Base-by-base conservation (phyloP, 1,140 invertebrate species). In the Oncopodura yosiiana region DNA sequence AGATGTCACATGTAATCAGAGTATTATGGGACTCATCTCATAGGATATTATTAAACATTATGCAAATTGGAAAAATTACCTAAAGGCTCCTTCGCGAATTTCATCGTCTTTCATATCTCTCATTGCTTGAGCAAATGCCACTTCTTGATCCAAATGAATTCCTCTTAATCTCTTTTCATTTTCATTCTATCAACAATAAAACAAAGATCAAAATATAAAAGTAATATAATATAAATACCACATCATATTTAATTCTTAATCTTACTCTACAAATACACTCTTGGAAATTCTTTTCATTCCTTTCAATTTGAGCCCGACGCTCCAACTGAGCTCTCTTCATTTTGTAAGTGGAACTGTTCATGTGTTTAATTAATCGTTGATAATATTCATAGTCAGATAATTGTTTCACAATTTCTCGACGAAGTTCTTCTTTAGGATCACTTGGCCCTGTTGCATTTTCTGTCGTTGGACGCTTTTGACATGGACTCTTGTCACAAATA, bases 191-290 rank as follows among this genome's bases (percentile, higher is more conserved):
- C n/a, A 41, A 53, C n/a, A 49, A 49, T 9, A 18, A 50, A 19
- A 32, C 21, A 38, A 37, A 18, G 8, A 16, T 5, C 26, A 39
- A 9, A 21, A 50, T 8, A 21, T 9, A 3, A 30, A 48, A 32
- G 29, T 36, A n/a, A 24, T n/a, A 12, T n/a, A 29, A 30, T n/a
- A 6, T 29, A 8, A 14, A 9, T 8, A 29, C 34, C 21, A 30
- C n/a, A 29, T n/a, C 6, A 18, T 12, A 41, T 8, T 8, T 6
- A 41, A 41, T 12, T 19, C 18, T 12, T 41, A 12, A 41, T 14
- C 44, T 46, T 59, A 59, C 61, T 18, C 44, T 48, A 34, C 57
- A 63, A 29, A 63, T 45, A 32, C 56, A 63, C 18, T 59, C 60
- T 26, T 62, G 60, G 14, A 56, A 50, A n/a, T 53, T 18, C 38